phyloP scores from a whole-genome alignment of 2,797 vertebrate genomes.

The Mallotus villosus region DNA sequence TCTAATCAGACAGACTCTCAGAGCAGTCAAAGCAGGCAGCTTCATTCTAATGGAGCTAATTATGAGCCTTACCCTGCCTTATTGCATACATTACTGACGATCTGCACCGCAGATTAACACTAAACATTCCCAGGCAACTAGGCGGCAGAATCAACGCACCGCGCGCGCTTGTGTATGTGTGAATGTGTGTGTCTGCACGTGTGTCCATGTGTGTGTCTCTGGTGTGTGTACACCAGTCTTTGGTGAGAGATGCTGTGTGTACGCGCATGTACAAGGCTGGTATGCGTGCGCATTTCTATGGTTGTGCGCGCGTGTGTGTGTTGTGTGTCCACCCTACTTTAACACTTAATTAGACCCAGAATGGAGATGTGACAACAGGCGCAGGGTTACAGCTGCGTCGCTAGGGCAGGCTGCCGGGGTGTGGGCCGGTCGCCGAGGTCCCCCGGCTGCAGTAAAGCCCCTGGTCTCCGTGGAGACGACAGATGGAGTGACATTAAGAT shows the following conservation, averaged over 20 bases:
- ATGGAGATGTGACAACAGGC: constrained; percentile 53
- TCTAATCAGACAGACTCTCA: constrained; percentile 76
- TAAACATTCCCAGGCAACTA: constrained; percentile 96
- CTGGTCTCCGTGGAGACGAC: constrained; percentile 90
- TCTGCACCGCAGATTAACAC: constrained; percentile 99
- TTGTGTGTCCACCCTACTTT: constrained; percentile 59
- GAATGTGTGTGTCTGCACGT: too few species aligned
- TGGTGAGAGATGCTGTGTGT: constrained; percentile 1
- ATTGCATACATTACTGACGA: constrained; percentile 99
- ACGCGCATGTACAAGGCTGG: constrained; percentile 14
- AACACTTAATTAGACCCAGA: constrained; percentile 73
- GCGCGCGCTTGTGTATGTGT: too few species aligned
- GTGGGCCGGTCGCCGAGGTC: constrained; percentile 76
- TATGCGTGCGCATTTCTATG: constrained; percentile 3
- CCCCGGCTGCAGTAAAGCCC: constrained; percentile 90
- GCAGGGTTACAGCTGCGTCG: constrained; percentile 42
- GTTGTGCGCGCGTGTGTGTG: constrained; percentile 11
- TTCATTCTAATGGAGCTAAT: constrained; percentile 96
- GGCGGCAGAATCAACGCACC: constrained; percentile 27
- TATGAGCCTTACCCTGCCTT: constrained; percentile 93
- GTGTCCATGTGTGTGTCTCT: not conserved
- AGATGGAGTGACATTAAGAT: constrained; percentile 99
- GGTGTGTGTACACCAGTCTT: constrained; percentile 2
- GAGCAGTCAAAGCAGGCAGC: constrained; percentile 65
- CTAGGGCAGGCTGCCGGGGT: constrained; percentile 45